phyloP scores from a whole-genome alignment of 2,113 vertebrate genomes.

The Cettia cetti region DNA sequence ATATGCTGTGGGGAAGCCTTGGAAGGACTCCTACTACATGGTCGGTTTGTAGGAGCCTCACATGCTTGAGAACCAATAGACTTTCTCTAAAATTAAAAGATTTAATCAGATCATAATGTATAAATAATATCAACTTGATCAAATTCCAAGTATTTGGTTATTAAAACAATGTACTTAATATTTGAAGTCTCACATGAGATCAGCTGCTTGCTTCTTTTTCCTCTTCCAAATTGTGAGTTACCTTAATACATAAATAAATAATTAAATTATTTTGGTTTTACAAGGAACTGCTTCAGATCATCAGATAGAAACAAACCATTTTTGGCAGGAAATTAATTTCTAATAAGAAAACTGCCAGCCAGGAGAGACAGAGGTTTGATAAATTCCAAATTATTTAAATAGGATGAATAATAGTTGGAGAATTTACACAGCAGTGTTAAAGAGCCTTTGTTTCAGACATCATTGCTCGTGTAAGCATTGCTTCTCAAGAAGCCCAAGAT shows the following conservation, averaged over 20 bases:
- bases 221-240: background rate
- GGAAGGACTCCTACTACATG: background rate
- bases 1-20: background rate
- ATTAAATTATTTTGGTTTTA: background rate
- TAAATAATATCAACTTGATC: background rate
- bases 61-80: background rate
- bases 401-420: background rate
- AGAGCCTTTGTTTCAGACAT: background rate
- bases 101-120: background rate
- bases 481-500: background rate
- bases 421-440: background rate
- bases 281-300: conserved; percentile 1
- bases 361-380: background rate
- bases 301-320: background rate
- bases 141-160: background rate
- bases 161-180: background rate
- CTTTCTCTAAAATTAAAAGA: background rate
- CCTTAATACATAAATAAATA: background rate
- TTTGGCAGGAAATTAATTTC: conserved; percentile 29
- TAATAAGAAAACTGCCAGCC: background rate
- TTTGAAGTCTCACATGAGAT: background rate
- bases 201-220: background rate
- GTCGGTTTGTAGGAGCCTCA: background rate
- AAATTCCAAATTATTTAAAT: conserved; percentile 15
- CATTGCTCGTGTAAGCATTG: background rate